Percentiles rank a stretch among this genome's conserved stretches.
These are phyloP conservation scores for Eucriotettix oculatus DNA, from an alignment of 2,888 invertebrate genomes.

Conservation along the genomic window DNA sequence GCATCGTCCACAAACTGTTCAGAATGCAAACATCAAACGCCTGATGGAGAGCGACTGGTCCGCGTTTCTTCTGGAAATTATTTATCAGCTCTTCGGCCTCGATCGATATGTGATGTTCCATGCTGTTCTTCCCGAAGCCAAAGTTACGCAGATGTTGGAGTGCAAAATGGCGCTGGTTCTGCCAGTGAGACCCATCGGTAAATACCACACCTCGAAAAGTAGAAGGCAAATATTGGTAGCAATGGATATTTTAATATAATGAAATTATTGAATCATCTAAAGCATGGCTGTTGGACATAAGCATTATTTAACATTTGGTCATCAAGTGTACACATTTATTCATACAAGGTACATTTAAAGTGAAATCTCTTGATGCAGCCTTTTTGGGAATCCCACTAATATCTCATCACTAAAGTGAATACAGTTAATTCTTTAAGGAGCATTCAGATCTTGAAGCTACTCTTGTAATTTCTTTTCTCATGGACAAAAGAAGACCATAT, in stretches of 20 bases:
- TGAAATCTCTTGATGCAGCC: too few relatives aligned
- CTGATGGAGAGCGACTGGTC: slow-evolving; percentile 32
- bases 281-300: too few relatives aligned
- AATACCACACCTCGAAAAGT: slow-evolving; percentile 42
- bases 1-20: slow-evolving; percentile 52
- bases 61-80: slow-evolving; percentile 20
- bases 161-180: slow-evolving; percentile 46
- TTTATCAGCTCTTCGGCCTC: slow-evolving; percentile 37
- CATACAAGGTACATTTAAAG: too few relatives aligned
- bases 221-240: neutral
- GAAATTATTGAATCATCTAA: neutral
- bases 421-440: too few relatives aligned
- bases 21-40: slow-evolving; percentile 43
- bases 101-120: slow-evolving; percentile 34
- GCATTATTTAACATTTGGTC: too few relatives aligned
- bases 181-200: slow-evolving; percentile 48
- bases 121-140: too few relatives aligned
- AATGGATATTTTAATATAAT: neutral
- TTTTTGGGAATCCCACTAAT: too few relatives aligned
- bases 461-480: too few relatives aligned
- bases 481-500: too few relatives aligned
- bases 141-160: slow-evolving; percentile 36
- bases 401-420: too few relatives aligned
- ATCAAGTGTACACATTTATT: too few relatives aligned
- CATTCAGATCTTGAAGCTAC: too few relatives aligned